Conservation (phyloP, 1,140 invertebrate genomes). For the Telenomus remus region DNA sequence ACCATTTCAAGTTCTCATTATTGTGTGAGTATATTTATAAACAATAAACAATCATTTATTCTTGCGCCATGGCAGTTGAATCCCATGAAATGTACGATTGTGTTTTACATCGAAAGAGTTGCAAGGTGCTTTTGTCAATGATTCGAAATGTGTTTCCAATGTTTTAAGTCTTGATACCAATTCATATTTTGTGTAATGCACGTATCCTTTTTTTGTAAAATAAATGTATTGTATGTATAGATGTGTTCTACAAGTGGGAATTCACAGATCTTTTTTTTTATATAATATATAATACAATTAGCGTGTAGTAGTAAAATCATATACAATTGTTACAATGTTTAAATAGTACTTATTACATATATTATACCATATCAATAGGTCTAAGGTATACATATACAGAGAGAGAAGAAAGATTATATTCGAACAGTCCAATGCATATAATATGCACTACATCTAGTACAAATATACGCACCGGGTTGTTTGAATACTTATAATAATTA, state of each 20-base stretch:
- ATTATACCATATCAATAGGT: slow-evolving; percentile 70
- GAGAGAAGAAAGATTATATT: slow-evolving; percentile 62
- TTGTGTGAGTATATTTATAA: slow-evolving; percentile 56
- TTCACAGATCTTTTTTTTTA: slow-evolving; percentile 75
- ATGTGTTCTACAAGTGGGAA: slow-evolving; percentile 73
- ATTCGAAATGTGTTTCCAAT: slow-evolving; percentile 17
- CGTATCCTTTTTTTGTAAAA: slow-evolving; percentile 34
- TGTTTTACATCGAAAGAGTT: slow-evolving; percentile 16
- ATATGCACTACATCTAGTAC: slow-evolving; percentile 54
- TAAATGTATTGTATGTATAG: slow-evolving; percentile 32
- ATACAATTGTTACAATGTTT: slow-evolving; percentile 77
- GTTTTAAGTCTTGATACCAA: slow-evolving; percentile 10
- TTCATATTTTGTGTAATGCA: slow-evolving; percentile 27
- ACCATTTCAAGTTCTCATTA: slow-evolving; percentile 42
- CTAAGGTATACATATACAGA: slow-evolving; percentile 71
- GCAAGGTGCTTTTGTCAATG: slow-evolving; percentile 3
- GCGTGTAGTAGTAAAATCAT: slow-evolving; percentile 76
- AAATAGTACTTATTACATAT: slow-evolving; percentile 76
- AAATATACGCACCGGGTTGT: no score
- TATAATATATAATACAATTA: slow-evolving; percentile 75
- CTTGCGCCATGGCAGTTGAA: slow-evolving; percentile 72
- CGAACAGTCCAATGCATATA: slow-evolving; percentile 65
- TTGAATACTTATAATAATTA: slow-evolving; percentile 56
- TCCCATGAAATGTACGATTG: slow-evolving; percentile 57
- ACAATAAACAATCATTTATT: slow-evolving; percentile 62